Evolutionary conservation across 37 sponge, comb jelly and placozoan species (phyloP).

Genomic region (Dysidea cf. avara): DNA sequence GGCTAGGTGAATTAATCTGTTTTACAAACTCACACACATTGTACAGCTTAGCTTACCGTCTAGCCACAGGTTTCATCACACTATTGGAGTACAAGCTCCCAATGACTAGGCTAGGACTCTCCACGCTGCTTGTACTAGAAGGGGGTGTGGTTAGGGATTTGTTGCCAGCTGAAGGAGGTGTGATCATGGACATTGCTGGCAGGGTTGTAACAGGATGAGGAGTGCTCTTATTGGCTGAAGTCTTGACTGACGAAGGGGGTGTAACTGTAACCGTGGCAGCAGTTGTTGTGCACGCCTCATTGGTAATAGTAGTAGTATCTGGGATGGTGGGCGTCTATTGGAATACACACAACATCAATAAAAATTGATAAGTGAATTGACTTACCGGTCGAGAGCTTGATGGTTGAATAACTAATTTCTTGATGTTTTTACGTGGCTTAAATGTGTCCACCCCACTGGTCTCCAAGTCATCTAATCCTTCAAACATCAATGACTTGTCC

Average conservation of each 20-base stretch:
- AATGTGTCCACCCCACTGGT: conserved; percentile 31
- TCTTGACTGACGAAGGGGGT: not conserved
- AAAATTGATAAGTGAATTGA: too few relatives aligned
- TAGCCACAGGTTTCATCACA: conserved; percentile 31
- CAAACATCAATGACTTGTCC: conserved; percentile 62
- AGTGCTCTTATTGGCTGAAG: not conserved
- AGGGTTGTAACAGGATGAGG: not conserved
- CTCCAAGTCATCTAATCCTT: conserved; percentile 55
- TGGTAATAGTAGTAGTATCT: conserved; percentile 16
- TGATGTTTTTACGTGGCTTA: conserved; percentile 72
- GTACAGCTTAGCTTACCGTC: too few relatives aligned
- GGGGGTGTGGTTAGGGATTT: not conserved
- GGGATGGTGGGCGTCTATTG: not conserved
- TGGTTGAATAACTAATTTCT: conserved; percentile 65
- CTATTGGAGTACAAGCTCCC: conserved; percentile 22
- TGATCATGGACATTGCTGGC: not conserved
- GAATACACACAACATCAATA: too few relatives aligned
- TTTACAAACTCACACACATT: too few relatives aligned
- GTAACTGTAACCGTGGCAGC: not conserved
- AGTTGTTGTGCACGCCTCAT: not conserved
- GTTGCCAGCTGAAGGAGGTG: not conserved
- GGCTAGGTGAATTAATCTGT: too few relatives aligned
- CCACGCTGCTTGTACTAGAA: conserved; percentile 18
- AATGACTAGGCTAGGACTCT: conserved; percentile 44
- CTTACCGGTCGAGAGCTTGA: conserved; percentile 30